Conservation (phyloP, 2,113 vertebrate genomes). For the Silurus asotus region DNA sequence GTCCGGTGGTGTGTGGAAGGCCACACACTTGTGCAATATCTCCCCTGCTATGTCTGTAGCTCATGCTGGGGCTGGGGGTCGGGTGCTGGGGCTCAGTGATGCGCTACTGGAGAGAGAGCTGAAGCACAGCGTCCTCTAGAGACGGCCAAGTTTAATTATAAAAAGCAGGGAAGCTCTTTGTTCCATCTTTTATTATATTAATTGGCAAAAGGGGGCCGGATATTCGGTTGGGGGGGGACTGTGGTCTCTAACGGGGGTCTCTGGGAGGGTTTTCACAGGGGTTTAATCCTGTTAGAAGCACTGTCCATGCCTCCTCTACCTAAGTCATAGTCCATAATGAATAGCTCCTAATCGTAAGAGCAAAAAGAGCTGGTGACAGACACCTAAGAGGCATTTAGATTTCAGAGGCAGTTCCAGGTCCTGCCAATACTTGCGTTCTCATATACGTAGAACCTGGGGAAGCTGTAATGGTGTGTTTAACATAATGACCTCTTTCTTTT, state of each 20-base stretch:
- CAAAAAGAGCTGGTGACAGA: conserved; percentile 52
- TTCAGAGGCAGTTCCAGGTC: conserved; percentile 4
- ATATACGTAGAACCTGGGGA: background rate
- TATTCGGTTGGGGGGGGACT: conserved; percentile 11
- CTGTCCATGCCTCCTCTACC: conserved; percentile 18
- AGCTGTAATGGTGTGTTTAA: background rate
- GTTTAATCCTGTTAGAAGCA: conserved; percentile 73
- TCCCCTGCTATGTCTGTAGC: conserved; percentile 15
- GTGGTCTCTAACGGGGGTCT: conserved; percentile 52
- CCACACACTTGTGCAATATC: conserved; percentile 32
- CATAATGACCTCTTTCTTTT: background rate
- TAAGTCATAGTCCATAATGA: conserved; percentile 64
- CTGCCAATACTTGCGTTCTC: background rate
- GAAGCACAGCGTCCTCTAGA: conserved; percentile 67
- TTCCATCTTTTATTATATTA: conserved; percentile 79
- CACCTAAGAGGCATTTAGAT: background rate
- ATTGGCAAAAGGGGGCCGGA: conserved; percentile 73
- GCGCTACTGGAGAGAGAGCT: conserved; percentile 60
- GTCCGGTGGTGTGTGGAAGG: conserved; percentile 16
- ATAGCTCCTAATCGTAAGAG: conserved; percentile 60
- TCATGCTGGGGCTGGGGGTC: conserved; percentile 21
- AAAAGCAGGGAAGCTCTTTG: conserved; percentile 72
- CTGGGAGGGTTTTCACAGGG: conserved; percentile 62
- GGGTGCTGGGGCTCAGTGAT: conserved; percentile 21
- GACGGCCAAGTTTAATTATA: conserved; percentile 75